Evolutionary conservation across 37 sponge, comb jelly and placozoan species (phyloP), one percentile per base, ranked within the genome.

Genomic region (Chondrosia reniformis): DNA sequence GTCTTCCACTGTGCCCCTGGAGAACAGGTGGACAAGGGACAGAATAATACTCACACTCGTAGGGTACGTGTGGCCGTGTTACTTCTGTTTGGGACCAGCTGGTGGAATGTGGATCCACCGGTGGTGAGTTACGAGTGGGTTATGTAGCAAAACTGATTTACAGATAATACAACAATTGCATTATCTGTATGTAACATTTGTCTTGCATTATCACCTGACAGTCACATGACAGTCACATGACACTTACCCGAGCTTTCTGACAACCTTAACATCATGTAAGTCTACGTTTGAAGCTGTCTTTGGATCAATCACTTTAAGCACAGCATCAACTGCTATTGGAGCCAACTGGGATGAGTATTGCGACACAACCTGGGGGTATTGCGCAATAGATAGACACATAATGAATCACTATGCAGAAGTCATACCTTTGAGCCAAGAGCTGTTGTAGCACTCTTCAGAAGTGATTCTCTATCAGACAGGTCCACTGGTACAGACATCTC

Each of bases 1-100:
- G 76, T 99, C 99, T 61, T 99, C 99, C 19, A 99, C 90, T 31
- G 99, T 99, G 25, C 99, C 99, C n/a, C 97, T 95, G 65, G 4
- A 79, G 28, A 74, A 24, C 46, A 74, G 75, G 46, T 45, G 6
- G 13, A 9, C 13, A 33, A 21, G 33, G 33, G 75, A 37, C 22
- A 74, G 46, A 40, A 46, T n/a, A n/a, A n/a, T n/a, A n/a, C n/a
- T n/a, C n/a, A n/a, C n/a, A n/a, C n/a, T n/a, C n/a, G 46, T n/a
- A n/a, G n/a, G n/a, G n/a, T 15, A 49, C 3, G 34, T 2, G 7
- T 21, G 37, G 33, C 10, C 39, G 43, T 69, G 72, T 69, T 69
- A 41, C 72, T 69, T 34, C 36, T 22, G 0, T 13, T 3, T 40
- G 72, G 72, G 72, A 69, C 72, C 72, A 39, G 24, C 72, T n/a